Evolutionary conservation across 2,113 vertebrate genomes (phyloP).

Genomic region (Nyctereutes procyonoides): DNA sequence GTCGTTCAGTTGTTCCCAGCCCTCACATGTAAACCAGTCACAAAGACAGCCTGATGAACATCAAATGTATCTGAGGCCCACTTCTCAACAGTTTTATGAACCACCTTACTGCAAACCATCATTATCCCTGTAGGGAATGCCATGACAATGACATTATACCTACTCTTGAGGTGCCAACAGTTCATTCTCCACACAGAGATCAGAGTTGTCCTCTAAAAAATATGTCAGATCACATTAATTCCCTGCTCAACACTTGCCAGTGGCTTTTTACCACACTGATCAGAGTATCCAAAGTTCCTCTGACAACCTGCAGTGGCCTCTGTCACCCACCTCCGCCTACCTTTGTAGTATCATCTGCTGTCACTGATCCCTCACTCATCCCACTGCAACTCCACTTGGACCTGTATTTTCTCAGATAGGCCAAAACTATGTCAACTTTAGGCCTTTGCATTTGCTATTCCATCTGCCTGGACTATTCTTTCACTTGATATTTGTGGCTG

Average conservation of each 20-base stretch:
- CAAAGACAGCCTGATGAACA: neutral
- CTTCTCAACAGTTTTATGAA: neutral
- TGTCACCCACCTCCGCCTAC: neutral
- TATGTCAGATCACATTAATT: neutral
- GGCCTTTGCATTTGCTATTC: neutral
- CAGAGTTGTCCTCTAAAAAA: slow-evolving; percentile 1
- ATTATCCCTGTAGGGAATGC: neutral
- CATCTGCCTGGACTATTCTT: neutral
- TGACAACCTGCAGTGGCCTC: neutral
- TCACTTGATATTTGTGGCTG: neutral
- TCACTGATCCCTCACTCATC: neutral
- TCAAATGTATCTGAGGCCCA: neutral
- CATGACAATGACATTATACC: neutral
- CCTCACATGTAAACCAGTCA: neutral
- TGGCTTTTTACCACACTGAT: neutral
- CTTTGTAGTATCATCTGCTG: neutral
- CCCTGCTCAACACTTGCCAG: neutral
- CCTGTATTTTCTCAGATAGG: neutral
- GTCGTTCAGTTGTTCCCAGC: neutral
- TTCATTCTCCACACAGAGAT: neutral
- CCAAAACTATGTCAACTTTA: neutral
- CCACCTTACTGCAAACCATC: neutral
- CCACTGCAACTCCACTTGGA: neutral
- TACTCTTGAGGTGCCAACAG: neutral
- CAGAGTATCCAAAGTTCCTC: neutral